Evolutionary conservation across 1,140 invertebrate species (phyloP).

Genomic region (Nymphalis io): DNA sequence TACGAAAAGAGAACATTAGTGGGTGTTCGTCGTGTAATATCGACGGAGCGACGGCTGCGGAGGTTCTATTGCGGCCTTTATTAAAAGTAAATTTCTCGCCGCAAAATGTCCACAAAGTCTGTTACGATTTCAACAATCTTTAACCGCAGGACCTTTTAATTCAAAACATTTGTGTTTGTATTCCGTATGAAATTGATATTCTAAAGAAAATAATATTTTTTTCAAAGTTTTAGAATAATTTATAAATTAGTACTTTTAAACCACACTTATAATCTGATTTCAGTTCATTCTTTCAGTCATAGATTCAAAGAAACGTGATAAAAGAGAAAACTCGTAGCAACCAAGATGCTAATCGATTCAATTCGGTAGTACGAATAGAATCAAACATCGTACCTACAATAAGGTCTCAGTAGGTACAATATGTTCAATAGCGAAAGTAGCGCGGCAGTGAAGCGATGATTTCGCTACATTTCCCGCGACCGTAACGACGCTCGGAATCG

Average conservation of each 20-base stretch:
- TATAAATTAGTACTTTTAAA: too few species aligned
- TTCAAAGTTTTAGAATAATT: neutral
- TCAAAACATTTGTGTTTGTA: conserved; percentile 16
- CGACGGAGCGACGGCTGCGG: conserved; percentile 68
- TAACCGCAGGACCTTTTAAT: conserved; percentile 26
- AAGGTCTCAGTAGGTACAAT: conserved; percentile 62
- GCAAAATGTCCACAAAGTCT: conserved; percentile 66
- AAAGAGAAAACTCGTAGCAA: conserved; percentile 7
- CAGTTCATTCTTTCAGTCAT: neutral
- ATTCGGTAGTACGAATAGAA: conserved; percentile 56
- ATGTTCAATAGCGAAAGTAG: conserved; percentile 61
- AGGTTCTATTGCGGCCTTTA: conserved; percentile 69
- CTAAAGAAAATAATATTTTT: neutral
- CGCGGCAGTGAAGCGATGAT: conserved; percentile 76
- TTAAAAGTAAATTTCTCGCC: conserved; percentile 79
- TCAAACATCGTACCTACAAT: conserved; percentile 54
- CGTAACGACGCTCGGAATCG: conserved; percentile 76
- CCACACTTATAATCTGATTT: too few species aligned
- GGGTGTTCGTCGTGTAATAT: conserved; percentile 72
- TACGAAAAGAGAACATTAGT: conserved; percentile 73
- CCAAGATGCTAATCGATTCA: neutral
- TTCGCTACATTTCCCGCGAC: conserved; percentile 79
- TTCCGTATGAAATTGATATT: neutral
- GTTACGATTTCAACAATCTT: conserved; percentile 40
- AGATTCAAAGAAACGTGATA: neutral